phyloP scores from a whole-genome alignment of 2,113 vertebrate species.

The Muntiacus muntjak region DNA sequence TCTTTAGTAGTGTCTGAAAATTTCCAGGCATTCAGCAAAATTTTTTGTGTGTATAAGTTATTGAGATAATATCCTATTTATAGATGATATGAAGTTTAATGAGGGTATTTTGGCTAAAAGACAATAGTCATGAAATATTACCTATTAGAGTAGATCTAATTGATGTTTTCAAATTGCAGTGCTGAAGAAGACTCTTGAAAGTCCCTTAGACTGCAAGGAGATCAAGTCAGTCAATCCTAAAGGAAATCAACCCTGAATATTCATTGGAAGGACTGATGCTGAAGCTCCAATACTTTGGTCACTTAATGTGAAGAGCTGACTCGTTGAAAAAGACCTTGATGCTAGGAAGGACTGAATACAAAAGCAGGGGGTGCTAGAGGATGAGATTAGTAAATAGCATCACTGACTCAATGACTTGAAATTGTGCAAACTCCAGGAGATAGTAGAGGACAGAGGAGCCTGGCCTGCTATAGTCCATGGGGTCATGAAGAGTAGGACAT shows the following conservation, averaged over 20 bases:
- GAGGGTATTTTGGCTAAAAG: background rate
- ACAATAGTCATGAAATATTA: background rate
- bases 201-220: background rate
- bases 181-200: background rate
- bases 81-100: background rate
- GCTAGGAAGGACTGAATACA: background rate
- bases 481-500: rapidly evolving
- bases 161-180: background rate
- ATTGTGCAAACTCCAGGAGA: background rate
- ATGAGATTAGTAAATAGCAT: background rate
- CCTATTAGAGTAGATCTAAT: background rate
- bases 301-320: background rate
- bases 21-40: background rate
- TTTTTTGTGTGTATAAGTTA: background rate
- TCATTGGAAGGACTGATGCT: background rate
- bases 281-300: background rate
- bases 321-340: background rate
- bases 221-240: background rate
- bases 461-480: background rate
- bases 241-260: background rate
- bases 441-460: background rate
- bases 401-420: background rate
- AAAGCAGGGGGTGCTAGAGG: background rate
- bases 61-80: background rate
- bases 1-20: background rate